Evolutionary conservation across 1,140 invertebrate species (phyloP).

Genomic region (Drosophila miranda): DNA sequence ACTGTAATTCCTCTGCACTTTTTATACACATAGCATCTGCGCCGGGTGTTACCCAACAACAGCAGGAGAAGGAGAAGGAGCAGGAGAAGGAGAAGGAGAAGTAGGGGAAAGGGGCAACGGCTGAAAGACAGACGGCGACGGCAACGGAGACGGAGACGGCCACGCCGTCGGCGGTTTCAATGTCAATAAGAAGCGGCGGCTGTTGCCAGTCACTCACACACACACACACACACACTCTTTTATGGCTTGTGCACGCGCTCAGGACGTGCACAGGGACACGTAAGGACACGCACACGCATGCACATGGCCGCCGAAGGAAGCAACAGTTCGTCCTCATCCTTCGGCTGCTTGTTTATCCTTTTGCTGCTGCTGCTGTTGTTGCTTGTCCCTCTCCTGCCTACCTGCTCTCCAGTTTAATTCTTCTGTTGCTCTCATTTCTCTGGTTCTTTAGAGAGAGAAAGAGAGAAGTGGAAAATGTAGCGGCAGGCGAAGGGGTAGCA

Average conservation of each 20-base stretch:
- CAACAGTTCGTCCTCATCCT: conserved; percentile 50
- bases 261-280: conserved; percentile 58
- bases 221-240: conserved; percentile 5
- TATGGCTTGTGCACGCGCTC: conserved; percentile 60
- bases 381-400: conserved; percentile 15
- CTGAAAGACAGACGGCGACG: conserved; percentile 18
- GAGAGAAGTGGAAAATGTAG: neutral
- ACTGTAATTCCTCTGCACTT: conserved; percentile 69
- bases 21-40: conserved; percentile 78
- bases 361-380: conserved; percentile 10
- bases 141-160: conserved; percentile 26
- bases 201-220: conserved; percentile 47
- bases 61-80: neutral
- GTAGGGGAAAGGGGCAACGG: neutral
- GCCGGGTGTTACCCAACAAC: conserved; percentile 69
- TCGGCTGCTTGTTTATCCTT: conserved; percentile 40
- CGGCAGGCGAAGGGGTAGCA: neutral
- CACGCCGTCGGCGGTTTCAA: conserved; percentile 45
- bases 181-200: conserved; percentile 58
- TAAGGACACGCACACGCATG: conserved; percentile 14
- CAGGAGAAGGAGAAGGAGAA: neutral
- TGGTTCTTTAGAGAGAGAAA: neutral
- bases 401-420: conserved; percentile 12
- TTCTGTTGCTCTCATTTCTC: neutral
- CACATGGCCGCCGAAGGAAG: conserved; percentile 21